Base-by-base conservation (phyloP, 2,888 invertebrate species). In the Lithophane semibrunnea region DNA sequence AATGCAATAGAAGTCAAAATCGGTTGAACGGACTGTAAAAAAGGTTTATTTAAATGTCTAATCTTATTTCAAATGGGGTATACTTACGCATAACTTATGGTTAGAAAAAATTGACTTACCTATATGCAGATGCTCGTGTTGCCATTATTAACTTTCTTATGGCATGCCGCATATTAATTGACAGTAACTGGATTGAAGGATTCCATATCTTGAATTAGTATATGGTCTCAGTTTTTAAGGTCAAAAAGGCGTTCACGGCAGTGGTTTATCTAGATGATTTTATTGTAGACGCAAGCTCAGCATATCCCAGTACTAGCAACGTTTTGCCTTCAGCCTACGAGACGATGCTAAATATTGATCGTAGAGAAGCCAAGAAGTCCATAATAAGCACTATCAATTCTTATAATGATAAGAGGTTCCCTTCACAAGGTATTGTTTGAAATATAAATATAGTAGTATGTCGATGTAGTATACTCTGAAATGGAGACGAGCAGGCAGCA, bases 381-480 rank as follows among this genome's bases (percentile, higher is more conserved):
- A 96, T 96, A 12, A 96, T 96, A 24, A 88, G 91, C 56, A 92
- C 94, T 1, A 94, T 96, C 16, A 96, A 95, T 81, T 96, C 96
- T 37, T 94, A 92, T 76, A 93, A 94, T 52, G 96, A 96, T 77
- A 88, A 93, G 0, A 91, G 96, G 60, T 96, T 92, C 81, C 96
- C 96, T n/a, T 96, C 96, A 7, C 94, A 95, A 94, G 96, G 96
- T 96, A 88, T 52, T 54, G 10, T 70, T 56, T 47, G 0, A 49
- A 56, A 61, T n/a, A 47, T 37, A 58, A 71, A 16, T 47, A 47
- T 29, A 29, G 8, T 21, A 29, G 21, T 29, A 67, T 47, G 3
- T 37, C 16, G n/a, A 56, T 47, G 16, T 70, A 61, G 24, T 24
- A 29, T 37, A 29, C 29, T 67, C 21, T 52, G 21, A 47, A 64